Base-by-base conservation (phyloP, 2,888 invertebrate genomes). In the Hirudinaria manillensis region DNA sequence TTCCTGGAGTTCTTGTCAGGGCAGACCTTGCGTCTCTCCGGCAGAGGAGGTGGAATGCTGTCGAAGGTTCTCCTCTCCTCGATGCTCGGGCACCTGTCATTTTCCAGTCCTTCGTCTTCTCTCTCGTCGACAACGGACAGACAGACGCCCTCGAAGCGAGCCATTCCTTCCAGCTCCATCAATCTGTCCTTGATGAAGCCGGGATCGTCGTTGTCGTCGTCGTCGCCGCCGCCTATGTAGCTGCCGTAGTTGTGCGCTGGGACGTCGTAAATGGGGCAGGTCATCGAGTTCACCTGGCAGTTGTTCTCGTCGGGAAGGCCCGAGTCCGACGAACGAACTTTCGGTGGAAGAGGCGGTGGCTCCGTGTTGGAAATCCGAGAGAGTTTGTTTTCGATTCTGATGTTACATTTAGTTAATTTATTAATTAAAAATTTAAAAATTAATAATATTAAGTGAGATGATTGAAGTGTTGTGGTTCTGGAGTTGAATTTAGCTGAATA, bases 61-160 rank as follows among this genome's bases (percentile, higher is more conserved):
- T 61, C 10, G 21, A 27, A 7, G 61, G 19, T 16, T 53, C 53
- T 53, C 61, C 19, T 7, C 10, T 29, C 24, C 24, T 61, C 24
- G 2, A 27, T 16, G 10, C 24, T 61, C 61, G 61, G 61, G 61
- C 24, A 61, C 10, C 24, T 16, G n/a, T 61, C 61, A n/a, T 29
- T 27, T 10, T 61, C 61, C 61, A 29, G 61, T 61, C 61, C 61
- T 29, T 61, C 61, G 61, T 61, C 61, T 27, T 61, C 61, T 61
- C 29, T 24, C 29, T 61, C 61, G 61, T 61, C 61, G 61, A 61
- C 61, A n/a, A 61, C 61, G 3, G 61, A 61, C 7, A 61, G 61
- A 29, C 61, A 61, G 61, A 61, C 19, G 13, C 61, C 61, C 29
- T 61, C 61, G 61, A 27, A 61, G 61, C 61, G 61, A 61, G 24